These are phyloP conservation scores for Craseonycteris thonglongyai DNA, from an alignment of 2,113 vertebrate genomes.

Conservation along the genomic window DNA sequence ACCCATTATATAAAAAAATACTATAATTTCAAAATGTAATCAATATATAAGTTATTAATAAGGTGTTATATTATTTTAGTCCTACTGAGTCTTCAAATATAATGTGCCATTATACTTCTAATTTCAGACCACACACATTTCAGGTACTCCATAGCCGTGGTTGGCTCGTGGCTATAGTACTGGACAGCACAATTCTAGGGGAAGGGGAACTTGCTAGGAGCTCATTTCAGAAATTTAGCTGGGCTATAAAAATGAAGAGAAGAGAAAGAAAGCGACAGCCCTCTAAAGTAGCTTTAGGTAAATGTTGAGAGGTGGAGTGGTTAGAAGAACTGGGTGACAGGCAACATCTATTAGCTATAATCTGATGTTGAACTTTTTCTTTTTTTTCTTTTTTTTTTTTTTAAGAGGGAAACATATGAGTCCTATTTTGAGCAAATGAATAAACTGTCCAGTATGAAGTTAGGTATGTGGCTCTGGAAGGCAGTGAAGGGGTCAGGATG, in stretches of 20 bases:
- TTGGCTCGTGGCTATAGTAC: neutral
- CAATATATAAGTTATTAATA: neutral
- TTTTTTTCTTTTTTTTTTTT: neutral
- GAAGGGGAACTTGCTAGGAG: neutral
- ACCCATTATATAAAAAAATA: neutral
- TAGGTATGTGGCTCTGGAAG: neutral
- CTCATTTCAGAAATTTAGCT: neutral
- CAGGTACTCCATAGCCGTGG: neutral
- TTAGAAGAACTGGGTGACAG: neutral
- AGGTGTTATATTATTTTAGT: neutral
- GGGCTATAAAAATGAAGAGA: neutral
- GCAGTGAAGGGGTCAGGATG: neutral
- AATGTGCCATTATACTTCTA: neutral
- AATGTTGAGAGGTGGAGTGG: neutral
- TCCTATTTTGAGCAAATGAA: neutral
- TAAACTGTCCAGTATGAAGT: neutral
- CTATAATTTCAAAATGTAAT: neutral
- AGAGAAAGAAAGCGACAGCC: neutral
- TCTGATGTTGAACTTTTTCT: neutral
- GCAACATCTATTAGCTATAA: neutral
- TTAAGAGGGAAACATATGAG: neutral
- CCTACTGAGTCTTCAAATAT: neutral
- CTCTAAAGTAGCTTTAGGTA: neutral
- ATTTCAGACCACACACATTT: neutral
- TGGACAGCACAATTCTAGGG: neutral